These are phyloP conservation scores for Dendroctonus valens DNA, from an alignment of 1,140 invertebrate genomes.

Conservation along the genomic window DNA sequence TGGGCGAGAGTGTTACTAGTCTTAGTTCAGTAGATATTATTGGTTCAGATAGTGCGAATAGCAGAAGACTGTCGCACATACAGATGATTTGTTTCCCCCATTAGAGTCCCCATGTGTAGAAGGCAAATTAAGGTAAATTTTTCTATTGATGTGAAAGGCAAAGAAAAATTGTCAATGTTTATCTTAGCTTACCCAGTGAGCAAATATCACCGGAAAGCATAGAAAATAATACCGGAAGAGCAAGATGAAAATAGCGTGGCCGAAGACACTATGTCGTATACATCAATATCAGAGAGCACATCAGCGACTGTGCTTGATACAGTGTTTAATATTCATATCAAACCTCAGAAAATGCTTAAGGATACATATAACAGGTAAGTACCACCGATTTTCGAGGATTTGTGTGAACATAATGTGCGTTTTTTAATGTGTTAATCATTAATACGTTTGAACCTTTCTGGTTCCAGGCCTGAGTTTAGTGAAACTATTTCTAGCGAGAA, in stretches of 20 bases:
- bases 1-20: conserved; percentile 70
- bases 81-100: conserved; percentile 52
- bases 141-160: too few relatives aligned
- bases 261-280: conserved; percentile 69
- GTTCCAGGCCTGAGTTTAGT: conserved; percentile 26
- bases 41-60: conserved; percentile 58
- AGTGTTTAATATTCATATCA: conserved; percentile 36
- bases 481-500: conserved; percentile 30
- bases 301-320: conserved; percentile 63
- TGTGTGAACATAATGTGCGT: not conserved
- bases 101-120: conserved; percentile 52
- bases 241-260: conserved; percentile 58
- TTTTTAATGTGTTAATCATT: conserved; percentile 1
- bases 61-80: conserved; percentile 40
- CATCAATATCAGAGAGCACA: conserved; percentile 69
- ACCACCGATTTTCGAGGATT: not conserved
- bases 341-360: conserved; percentile 41
- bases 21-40: conserved; percentile 78
- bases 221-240: conserved; percentile 56
- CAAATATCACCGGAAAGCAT: conserved; percentile 52
- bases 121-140: conserved; percentile 41
- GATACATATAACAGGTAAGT: conserved; percentile 36
- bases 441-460: not conserved
- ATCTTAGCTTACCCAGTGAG: conserved; percentile 26
- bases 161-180: too few relatives aligned